Percentiles rank a stretch among this genome's conserved stretches.
Conservation (phyloP, 2,888 invertebrate genomes). For the Oscheius sp. region DNA sequence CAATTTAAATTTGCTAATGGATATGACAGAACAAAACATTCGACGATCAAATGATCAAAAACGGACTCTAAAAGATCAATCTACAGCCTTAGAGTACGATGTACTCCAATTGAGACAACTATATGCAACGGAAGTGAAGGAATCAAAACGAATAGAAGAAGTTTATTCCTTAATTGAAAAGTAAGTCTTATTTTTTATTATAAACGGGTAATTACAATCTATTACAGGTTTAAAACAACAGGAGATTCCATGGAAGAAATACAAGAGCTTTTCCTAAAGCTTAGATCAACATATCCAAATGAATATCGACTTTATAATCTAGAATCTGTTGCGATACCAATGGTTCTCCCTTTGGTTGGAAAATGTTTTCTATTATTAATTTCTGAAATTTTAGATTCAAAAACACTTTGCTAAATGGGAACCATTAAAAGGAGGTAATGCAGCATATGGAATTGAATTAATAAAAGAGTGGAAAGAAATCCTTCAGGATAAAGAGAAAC, state of each 20-base stretch:
- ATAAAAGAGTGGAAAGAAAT: constrained; percentile 66
- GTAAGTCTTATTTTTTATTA: constrained; percentile 4
- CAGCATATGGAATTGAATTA: constrained; percentile 71
- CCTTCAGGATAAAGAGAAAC: constrained; percentile 27
- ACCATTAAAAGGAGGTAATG: constrained; percentile 82
- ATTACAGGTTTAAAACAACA: not conserved
- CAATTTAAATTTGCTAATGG: constrained; percentile 88
- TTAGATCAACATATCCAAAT: constrained; percentile 76
- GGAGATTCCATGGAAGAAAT: constrained; percentile 75
- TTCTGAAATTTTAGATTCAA: constrained; percentile 75
- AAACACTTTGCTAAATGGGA: constrained; percentile 82
- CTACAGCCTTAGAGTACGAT: constrained; percentile 83
- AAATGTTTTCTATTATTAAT: not conserved
- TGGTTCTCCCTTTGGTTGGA: constrained; percentile 81
- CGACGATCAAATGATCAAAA: constrained; percentile 84
- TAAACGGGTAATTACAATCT: not conserved
- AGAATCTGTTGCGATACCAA: constrained; percentile 83
- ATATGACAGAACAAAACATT: constrained; percentile 93
- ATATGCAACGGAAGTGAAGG: constrained; percentile 79
- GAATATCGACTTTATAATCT: constrained; percentile 84
- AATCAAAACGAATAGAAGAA: constrained; percentile 77
- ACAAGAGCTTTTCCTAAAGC: constrained; percentile 75
- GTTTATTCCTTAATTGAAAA: constrained; percentile 34
- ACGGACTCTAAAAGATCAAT: constrained; percentile 81
- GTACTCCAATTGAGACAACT: constrained; percentile 78